Evolutionary conservation across 37 sponge, comb jelly and placozoan species (phyloP).

Genomic region (Cliona cf. orientalis): DNA sequence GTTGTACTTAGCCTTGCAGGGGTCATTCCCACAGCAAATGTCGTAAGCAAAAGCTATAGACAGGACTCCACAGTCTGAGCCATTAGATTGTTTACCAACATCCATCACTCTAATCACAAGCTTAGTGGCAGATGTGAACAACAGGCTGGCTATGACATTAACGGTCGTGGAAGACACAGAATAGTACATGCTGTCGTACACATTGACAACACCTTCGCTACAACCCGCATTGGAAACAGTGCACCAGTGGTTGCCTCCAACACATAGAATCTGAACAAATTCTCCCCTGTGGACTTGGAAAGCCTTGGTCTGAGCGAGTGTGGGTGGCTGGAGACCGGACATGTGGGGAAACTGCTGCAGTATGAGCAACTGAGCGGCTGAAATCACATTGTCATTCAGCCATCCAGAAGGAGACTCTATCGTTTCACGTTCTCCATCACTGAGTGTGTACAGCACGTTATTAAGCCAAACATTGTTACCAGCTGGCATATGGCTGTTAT

Average conservation of each 20-base stretch:
- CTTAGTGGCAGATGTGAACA: background rate
- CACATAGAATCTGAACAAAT: too few species aligned
- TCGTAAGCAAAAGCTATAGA: slow-evolving; percentile 16
- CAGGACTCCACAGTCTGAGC: slow-evolving; percentile 26
- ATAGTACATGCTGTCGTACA: too few species aligned
- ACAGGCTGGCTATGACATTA: slow-evolving; percentile 5
- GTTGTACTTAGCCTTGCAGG: too few species aligned
- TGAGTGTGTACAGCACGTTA: background rate
- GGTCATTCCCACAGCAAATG: too few species aligned
- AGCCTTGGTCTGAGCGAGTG: background rate
- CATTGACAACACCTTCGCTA: too few species aligned
- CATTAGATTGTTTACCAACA: background rate
- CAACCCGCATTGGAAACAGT: too few species aligned
- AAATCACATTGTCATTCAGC: slow-evolving; percentile 9
- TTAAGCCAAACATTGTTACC: background rate
- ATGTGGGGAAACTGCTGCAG: slow-evolving; percentile 5
- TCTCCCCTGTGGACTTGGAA: too few species aligned
- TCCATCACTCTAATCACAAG: slow-evolving; percentile 13
- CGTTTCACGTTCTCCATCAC: too few species aligned
- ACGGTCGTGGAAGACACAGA: background rate
- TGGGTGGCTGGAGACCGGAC: background rate
- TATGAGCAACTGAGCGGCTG: slow-evolving; percentile 4
- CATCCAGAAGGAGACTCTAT: too few species aligned
- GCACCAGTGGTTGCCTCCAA: too few species aligned
- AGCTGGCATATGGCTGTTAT: too few species aligned